Evolutionary conservation across 2,888 invertebrate genomes (phyloP), one percentile per base, ranked within the genome.

Genomic region (Leucophora obtusa): DNA sequence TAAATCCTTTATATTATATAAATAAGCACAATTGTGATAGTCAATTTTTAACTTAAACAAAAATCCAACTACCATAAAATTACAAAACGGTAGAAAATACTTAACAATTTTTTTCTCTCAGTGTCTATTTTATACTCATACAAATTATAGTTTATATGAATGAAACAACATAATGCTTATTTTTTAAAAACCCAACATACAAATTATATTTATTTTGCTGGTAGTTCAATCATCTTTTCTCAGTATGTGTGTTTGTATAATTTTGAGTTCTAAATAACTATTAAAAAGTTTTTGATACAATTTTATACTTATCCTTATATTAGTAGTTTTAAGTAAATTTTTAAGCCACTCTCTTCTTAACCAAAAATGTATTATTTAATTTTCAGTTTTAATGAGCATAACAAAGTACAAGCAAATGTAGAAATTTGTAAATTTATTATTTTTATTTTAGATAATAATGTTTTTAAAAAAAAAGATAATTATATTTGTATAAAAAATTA

Each of bases 381-480:
- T 62, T 84, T 84, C 73, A 82, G 84, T 76, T 81, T 83, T 83
- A 84, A 86, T 78, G 89, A 89, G 88, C 88, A 89, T 86, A 86
- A 86, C 82, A 88, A 81, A 88, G 88, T 88, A 88, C 88, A 88
- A 88, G 84, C 83, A 58, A 85, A 68, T 76, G 83, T 86, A 87
- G 86, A 84, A 84, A 86, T 85, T 84, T 85, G 56, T 63, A 69
- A 24, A 50, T 24, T n/a, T 47, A n/a, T 47, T n/a, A 38, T 38
- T 38, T 38, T 38, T 11, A 38, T 47, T 47, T 47, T 47, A 47
- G 43, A 14, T 6, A 47, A 47, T 47, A 47, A 47, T n/a, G 43
- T 47, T 47, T 38, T 38, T 47, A 47, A n/a, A 4, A 28, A 28
- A 28, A 21, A 43, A 14, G 1, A 47, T 38, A 47, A n/a, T 47